Base-by-base conservation (phyloP, 2,888 invertebrate genomes). In the Polymixis flavicincta region DNA sequence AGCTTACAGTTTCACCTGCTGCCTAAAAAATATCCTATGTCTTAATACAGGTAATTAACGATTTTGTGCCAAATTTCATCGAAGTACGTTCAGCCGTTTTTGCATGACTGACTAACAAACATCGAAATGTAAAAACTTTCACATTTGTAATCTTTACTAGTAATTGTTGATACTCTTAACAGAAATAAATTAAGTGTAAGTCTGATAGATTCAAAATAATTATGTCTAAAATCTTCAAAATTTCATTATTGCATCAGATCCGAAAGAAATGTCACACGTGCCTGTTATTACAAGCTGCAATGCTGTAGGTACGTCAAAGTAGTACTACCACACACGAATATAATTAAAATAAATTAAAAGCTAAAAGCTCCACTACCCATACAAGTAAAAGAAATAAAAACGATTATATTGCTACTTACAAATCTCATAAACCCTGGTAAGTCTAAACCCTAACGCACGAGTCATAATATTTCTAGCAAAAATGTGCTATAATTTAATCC, bases 391-490 rank as follows among this genome's bases (percentile, higher is more conserved):
- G 25, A 60, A 70, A n/a, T 13, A 55, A 9, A 32, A 65, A 57
- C 13, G 45, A 45, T 45, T 45, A 45, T 13, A 50, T n/a, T 59
- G 45, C 25, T n/a, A 57, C 1, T 1, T 28, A 59, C 14, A 37
- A 25, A 50, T 57, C 32, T 22, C 28, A 69, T 69, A 77, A 55
- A 32, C 4, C 61, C 57, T 11, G 50, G 82, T 87, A 60, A 66
- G 68, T 68, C 85, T 64, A 75, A 67, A 72, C 82, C 91, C 86
- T 91, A 89, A 86, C 80, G 81, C 9, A 72, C 82, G 71, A 71
- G 87, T 85, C 85, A 86, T 86, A 89, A 92, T 93, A 93, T 90
- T 90, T 93, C 92, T 90, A 90, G 86, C 84, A 83, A 86, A 92
- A 91, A 90, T 88, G 87, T 89, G 80, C 89, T 88, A 92, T 94